Percentiles rank a stretch among this genome's conserved stretches.
phyloP scores from a whole-genome alignment of 2,888 invertebrate species.

The Leucophenga montana region DNA sequence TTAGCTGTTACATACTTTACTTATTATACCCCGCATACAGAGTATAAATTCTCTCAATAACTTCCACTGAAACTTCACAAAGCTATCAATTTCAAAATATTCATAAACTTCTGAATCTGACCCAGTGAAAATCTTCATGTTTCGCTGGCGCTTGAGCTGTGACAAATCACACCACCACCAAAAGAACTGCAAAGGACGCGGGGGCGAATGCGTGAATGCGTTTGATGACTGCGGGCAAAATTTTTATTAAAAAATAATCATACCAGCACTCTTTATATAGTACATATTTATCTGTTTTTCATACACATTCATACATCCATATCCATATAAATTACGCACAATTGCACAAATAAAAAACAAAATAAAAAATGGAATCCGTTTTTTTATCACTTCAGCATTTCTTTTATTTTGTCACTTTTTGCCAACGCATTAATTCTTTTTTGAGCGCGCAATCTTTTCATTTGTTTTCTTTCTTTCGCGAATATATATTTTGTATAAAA shows the following conservation, averaged over 20 bases:
- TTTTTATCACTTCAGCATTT: conserved; percentile 27
- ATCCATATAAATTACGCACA: conserved; percentile 29
- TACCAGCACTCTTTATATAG: background rate
- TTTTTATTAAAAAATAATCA: conserved; percentile 30
- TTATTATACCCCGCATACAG: too few species aligned
- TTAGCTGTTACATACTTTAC: too few species aligned
- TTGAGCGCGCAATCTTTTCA: conserved; percentile 6
- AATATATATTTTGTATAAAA: background rate
- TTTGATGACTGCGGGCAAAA: conserved; percentile 24
- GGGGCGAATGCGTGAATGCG: conserved; percentile 11
- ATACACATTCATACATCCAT: conserved; percentile 9
- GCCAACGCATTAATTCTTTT: conserved; percentile 23
- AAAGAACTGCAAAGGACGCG: background rate
- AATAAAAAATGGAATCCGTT: conserved; percentile 11
- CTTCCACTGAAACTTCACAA: too few species aligned
- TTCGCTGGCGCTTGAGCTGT: conserved; percentile 10
- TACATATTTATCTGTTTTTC: conserved; percentile 4
- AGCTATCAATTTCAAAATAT: too few species aligned
- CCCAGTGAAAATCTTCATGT: too few species aligned
- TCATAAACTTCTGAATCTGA: too few species aligned
- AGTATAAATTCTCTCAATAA: too few species aligned
- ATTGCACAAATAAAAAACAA: background rate
- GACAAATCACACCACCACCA: conserved; percentile 12
- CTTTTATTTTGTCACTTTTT: conserved; percentile 29
- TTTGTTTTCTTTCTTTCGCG: conserved; percentile 3